Evolutionary conservation across 2,797 vertebrate species (phyloP).

Genomic region (Paguma larvata): DNA sequence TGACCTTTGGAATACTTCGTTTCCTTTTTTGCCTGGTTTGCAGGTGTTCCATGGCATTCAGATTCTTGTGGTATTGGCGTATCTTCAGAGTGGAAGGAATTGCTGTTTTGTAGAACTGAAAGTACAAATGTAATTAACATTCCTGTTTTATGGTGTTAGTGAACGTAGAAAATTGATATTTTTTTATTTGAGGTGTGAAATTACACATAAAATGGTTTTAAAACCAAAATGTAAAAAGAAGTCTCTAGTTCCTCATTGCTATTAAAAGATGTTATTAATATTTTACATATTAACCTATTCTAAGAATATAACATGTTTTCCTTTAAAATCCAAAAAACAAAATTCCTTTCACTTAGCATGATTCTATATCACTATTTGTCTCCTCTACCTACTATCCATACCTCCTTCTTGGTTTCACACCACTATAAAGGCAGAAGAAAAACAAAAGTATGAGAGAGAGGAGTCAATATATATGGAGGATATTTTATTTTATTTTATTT

Average conservation of each 20-base stretch:
- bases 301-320: not conserved
- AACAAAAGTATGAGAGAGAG: not conserved
- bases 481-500: too few relatives aligned
- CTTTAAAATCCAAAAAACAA: not conserved
- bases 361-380: not conserved
- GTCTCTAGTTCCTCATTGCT: not conserved
- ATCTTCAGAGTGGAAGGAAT: conserved; percentile 77
- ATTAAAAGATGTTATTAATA: not conserved
- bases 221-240: conserved; percentile 2
- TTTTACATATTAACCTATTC: conserved; percentile 1
- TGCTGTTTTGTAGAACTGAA: conserved; percentile 68
- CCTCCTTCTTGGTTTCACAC: not conserved
- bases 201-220: conserved; percentile 62
- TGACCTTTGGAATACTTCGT: conserved; percentile 61
- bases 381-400: not conserved
- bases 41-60: conserved; percentile 81
- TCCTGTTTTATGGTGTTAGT: conserved; percentile 64
- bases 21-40: conserved; percentile 70
- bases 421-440: not conserved
- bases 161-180: conserved; percentile 28
- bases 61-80: conserved; percentile 73
- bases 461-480: not conserved
- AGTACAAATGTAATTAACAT: conserved; percentile 71
- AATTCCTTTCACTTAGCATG: not conserved
- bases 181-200: not conserved